Conservation (phyloP, 2,888 invertebrate species). For the Caenorhabditis panamensis region DNA sequence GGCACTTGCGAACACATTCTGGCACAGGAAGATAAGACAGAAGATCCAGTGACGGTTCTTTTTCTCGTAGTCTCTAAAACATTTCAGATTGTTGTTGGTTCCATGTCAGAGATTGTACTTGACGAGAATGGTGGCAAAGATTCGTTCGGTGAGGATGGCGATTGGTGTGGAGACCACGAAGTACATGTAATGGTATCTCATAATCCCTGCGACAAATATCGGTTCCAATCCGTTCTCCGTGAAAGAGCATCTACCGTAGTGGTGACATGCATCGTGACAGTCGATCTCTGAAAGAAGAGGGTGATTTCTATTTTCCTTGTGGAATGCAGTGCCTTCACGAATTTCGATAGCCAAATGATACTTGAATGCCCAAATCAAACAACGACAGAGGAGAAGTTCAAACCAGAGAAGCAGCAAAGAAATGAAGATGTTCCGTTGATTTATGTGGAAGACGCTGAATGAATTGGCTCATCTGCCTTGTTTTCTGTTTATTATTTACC, state of each 20-base stretch:
- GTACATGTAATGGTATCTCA: conserved; percentile 61
- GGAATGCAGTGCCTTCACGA: conserved; percentile 8
- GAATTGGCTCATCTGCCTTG: background rate
- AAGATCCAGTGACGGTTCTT: conserved; percentile 56
- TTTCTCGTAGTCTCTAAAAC: conserved; percentile 55
- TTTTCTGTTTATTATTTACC: conserved; percentile 5
- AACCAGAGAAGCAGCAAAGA: conserved; percentile 52
- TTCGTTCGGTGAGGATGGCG: conserved; percentile 47
- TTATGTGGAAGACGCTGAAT: conserved; percentile 55
- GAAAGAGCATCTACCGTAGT: conserved; percentile 31
- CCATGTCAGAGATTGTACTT: conserved; percentile 17
- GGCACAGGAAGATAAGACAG: conserved; percentile 23
- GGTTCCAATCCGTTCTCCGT: conserved; percentile 26
- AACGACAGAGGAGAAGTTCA: conserved; percentile 43
- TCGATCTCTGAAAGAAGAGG: conserved; percentile 15
- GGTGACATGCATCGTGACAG: conserved; percentile 40
- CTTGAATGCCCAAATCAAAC: conserved; percentile 56
- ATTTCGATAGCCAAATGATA: conserved; percentile 44
- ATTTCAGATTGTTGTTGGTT: no score
- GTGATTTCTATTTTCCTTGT: no score
- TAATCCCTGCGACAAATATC: conserved; percentile 50
- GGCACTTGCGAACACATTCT: conserved; percentile 28
- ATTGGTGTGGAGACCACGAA: conserved; percentile 51
- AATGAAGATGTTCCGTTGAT: conserved; percentile 55
- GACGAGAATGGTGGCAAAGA: conserved; percentile 55